Evolutionary conservation across 2,113 vertebrate species (phyloP).

Genomic region (Isurus oxyrinchus): DNA sequence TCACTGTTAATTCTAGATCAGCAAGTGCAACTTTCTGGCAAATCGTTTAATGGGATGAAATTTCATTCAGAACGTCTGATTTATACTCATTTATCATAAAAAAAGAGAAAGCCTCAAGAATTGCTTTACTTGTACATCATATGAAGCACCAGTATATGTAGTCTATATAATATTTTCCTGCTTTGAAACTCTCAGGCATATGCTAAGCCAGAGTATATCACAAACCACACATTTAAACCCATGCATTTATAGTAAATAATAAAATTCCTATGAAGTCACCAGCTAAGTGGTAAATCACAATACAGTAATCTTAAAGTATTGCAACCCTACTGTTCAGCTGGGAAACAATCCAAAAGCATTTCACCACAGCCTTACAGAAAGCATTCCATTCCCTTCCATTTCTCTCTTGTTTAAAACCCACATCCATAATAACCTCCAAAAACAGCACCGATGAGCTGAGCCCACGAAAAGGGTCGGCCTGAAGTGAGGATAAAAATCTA

Average conservation of each 20-base stretch:
- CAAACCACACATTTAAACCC: background rate
- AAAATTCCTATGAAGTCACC: constrained; percentile 7
- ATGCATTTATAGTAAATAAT: constrained; percentile 12
- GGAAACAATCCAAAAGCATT: constrained; percentile 34
- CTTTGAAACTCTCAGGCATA: background rate
- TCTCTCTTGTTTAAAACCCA: constrained; percentile 31
- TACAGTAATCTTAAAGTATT: constrained; percentile 24
- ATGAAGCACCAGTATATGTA: background rate
- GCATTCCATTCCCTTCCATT: constrained; percentile 30
- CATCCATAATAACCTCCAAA: constrained; percentile 9
- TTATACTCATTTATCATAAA: background rate
- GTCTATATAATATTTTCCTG: background rate
- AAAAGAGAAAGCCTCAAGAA: background rate
- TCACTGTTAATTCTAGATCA: background rate
- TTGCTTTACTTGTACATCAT: background rate
- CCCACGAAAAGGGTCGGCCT: background rate
- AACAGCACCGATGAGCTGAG: background rate
- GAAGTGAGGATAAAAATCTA: background rate
- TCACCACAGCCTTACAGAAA: constrained; percentile 24
- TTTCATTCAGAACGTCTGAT: background rate
- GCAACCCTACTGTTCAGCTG: constrained; percentile 33
- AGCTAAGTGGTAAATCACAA: constrained; percentile 25
- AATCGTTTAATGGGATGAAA: background rate
- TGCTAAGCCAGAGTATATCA: background rate
- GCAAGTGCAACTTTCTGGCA: background rate